Evolutionary conservation across 2,888 invertebrate genomes (phyloP).

Genomic region (Ornithoptera alexandrae): DNA sequence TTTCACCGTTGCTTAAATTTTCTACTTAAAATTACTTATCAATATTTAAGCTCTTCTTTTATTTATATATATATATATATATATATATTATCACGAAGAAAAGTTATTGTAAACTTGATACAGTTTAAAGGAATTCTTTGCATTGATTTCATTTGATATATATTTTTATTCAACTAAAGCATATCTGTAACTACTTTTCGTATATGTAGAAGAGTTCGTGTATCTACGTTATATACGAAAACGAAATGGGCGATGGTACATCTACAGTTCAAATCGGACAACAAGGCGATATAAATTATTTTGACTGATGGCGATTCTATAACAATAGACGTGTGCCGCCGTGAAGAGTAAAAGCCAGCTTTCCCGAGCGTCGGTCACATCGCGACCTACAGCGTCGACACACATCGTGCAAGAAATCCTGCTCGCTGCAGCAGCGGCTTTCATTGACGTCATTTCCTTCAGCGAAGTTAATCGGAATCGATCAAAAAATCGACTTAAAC

Average conservation of each 20-base stretch:
- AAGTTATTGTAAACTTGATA: no score
- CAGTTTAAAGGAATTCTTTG: no score
- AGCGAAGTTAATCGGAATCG: not conserved
- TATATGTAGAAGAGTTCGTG: no score
- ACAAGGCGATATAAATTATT: slow-evolving; percentile 20
- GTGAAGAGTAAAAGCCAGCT: slow-evolving; percentile 68
- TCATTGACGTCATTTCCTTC: slow-evolving; percentile 29
- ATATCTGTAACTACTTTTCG: no score
- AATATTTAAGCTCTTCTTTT: not conserved
- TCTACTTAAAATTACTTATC: not conserved
- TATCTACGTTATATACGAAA: no score
- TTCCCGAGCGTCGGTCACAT: slow-evolving; percentile 61
- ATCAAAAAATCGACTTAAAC: no score
- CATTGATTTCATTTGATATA: no score
- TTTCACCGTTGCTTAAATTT: not conserved
- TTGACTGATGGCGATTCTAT: slow-evolving; percentile 36
- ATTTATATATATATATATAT: no score
- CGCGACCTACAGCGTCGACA: slow-evolving; percentile 70
- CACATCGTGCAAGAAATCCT: slow-evolving; percentile 70
- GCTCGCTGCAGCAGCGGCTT: slow-evolving; percentile 45
- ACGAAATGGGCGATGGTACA: not conserved
- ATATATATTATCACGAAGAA: no score
- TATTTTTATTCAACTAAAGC: no score
- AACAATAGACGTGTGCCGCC: slow-evolving; percentile 44
- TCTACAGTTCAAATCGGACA: not conserved